Base-by-base conservation (phyloP, 1,140 invertebrate species). In the Drosophila ficusphila region DNA sequence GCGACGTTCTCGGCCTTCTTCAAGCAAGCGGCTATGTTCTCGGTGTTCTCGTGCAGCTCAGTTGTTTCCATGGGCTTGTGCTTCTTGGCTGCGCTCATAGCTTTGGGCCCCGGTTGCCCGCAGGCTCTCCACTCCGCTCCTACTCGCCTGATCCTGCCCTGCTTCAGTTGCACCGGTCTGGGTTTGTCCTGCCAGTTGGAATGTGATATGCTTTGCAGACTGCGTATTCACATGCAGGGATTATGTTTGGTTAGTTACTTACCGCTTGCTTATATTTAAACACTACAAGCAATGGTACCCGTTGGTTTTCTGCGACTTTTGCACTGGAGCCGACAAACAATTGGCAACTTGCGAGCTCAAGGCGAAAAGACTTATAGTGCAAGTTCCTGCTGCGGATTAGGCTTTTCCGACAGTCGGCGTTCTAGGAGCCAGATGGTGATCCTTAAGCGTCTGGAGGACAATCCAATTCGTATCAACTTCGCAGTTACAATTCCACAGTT, bases 61-160 rank as follows among this genome's bases (percentile, higher is more conserved):
- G 52, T 72, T 46, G 83, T 89, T 69, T 91, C 90, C 82, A 91
- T 82, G 31, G 74, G 73, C 75, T 90, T 91, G 31, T 86, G 83
- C 70, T 91, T 91, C 75, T 91, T 91, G 48, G 90, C 83, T 65
- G 90, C 88, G 83, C 90, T 91, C 90, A 91, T 91, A 74, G 71
- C 71, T 86, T 46, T 56, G 58, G 38, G 47, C 36, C 34, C 61
- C 36, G n/a, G 61, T 27, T 39, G 46, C 19, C 62, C 41, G 58
- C 48, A 53, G 54, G 46, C 44, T 70, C 21, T 53, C 71, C 49
- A 61, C 58, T 61, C 39, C 76, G 73, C 52, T 64, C 38, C 61
- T 52, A 27, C 25, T 44, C 25, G 19, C 46, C 27, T 33, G 6
- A 51, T 57, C 31, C 29, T 34, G 14, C n/a, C 14, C 54, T 34